A percentile compares a stretch with the other conserved stretches of the same genome.
Conservation (phyloP, 2,113 vertebrate species). For the Pachypanchax playfairii region DNA sequence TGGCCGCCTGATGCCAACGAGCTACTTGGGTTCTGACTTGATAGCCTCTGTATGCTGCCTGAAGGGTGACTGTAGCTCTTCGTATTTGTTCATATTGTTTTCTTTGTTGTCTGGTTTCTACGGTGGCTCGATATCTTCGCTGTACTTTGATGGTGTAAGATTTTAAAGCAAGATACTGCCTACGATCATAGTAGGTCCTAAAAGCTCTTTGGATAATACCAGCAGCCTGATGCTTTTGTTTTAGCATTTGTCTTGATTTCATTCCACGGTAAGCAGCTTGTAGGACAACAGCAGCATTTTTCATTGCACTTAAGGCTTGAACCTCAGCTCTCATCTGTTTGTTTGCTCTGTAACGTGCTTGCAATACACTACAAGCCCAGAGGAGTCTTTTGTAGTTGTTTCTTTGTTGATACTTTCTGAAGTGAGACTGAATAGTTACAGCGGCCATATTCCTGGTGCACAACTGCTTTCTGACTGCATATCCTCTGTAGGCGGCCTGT, state of each 20-base stretch:
- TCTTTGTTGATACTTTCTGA: slow-evolving; percentile 76
- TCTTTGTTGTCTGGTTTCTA: slow-evolving; percentile 53
- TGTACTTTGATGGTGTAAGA: slow-evolving; percentile 77
- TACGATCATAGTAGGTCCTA: slow-evolving; percentile 65
- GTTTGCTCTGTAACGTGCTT: slow-evolving; percentile 79
- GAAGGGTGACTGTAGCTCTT: slow-evolving; percentile 70
- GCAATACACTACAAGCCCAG: slow-evolving; percentile 79
- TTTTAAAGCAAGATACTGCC: slow-evolving; percentile 65
- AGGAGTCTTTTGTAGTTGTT: slow-evolving; percentile 70
- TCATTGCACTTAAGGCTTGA: slow-evolving; percentile 57
- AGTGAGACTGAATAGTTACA: slow-evolving; percentile 83
- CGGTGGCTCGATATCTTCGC: slow-evolving; percentile 69
- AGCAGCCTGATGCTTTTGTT: slow-evolving; percentile 69
- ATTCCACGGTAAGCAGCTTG: slow-evolving; percentile 83
- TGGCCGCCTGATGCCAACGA: slow-evolving; percentile 76
- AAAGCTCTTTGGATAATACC: slow-evolving; percentile 79
- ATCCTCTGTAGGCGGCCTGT: slow-evolving; percentile 85
- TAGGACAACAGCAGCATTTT: slow-evolving; percentile 70
- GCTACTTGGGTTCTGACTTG: slow-evolving; percentile 71
- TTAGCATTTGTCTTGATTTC: slow-evolving; percentile 71
- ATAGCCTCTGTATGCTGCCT: slow-evolving; percentile 81
- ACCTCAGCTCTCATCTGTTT: slow-evolving; percentile 66
- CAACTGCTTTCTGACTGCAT: slow-evolving; percentile 67
- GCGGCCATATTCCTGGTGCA: slow-evolving; percentile 67
- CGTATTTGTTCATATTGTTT: slow-evolving; percentile 70